These are phyloP conservation scores for Brachyrhaphis roseni DNA, from an alignment of 2,797 vertebrate species.

Conservation along the genomic window DNA sequence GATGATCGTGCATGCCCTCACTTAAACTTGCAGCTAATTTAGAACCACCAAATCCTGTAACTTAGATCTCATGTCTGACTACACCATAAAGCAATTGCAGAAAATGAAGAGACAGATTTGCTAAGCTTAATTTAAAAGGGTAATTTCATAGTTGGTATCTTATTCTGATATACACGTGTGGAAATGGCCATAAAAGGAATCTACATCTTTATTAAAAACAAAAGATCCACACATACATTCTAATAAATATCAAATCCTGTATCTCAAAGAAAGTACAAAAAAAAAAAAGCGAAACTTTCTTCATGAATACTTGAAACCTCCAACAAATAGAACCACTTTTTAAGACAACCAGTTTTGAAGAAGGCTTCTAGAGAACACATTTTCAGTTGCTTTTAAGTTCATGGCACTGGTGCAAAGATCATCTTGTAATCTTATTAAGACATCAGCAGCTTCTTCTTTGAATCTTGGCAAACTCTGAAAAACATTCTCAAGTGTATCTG, in stretches of 20 bases:
- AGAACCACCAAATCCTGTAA: neutral
- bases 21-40: neutral
- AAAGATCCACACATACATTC: neutral
- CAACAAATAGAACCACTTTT: constrained; percentile 16
- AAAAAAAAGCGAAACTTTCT: neutral
- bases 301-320: constrained; percentile 15
- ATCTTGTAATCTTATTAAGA: constrained; percentile 63
- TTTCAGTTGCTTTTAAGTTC: constrained; percentile 31
- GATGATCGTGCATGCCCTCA: neutral
- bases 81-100: neutral
- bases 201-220: constrained; percentile 15
- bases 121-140: neutral
- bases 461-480: constrained; percentile 43
- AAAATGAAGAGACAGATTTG: neutral
- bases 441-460: constrained; percentile 41
- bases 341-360: constrained; percentile 16
- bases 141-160: neutral
- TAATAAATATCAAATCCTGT: neutral
- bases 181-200: constrained; percentile 6
- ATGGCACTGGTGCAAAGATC: constrained; percentile 16
- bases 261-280: neutral
- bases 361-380: constrained; percentile 12
- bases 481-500: constrained; percentile 47
- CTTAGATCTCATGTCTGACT: neutral
- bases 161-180: neutral